These are phyloP conservation scores for Xestoiulus laeticollis DNA, from an alignment of 2,888 invertebrate genomes.

Conservation along the genomic window DNA sequence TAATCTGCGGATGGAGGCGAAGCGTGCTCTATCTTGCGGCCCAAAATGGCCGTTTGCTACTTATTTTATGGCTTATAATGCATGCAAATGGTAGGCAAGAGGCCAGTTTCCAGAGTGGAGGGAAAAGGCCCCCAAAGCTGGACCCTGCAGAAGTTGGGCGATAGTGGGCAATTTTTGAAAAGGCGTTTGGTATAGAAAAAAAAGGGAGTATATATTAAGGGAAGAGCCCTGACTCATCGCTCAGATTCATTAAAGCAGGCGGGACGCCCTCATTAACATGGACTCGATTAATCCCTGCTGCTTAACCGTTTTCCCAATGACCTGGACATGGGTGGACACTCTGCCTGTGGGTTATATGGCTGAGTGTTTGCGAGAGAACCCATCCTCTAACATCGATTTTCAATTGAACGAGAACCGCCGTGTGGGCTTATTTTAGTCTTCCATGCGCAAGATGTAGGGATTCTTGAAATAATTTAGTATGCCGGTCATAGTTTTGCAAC, in stretches of 20 bases:
- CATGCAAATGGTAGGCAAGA: slow-evolving; percentile 35
- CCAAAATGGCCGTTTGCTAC: slow-evolving; percentile 30
- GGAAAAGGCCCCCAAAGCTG: too few species aligned
- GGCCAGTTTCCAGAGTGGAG: slow-evolving; percentile 6
- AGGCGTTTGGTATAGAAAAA: neutral
- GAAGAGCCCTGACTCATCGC: slow-evolving; percentile 22
- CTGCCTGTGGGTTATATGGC: neutral
- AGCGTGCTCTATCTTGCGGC: neutral
- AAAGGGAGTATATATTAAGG: neutral
- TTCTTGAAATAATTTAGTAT: neutral
- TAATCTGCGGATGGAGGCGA: neutral
- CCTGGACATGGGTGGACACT: slow-evolving; percentile 38
- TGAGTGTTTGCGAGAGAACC: neutral
- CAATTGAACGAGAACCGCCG: neutral
- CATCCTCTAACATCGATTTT: slow-evolving; percentile 8
- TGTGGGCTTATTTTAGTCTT: neutral
- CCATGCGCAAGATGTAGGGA: neutral
- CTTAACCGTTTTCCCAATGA: neutral
- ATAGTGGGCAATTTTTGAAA: neutral
- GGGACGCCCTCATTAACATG: slow-evolving; percentile 39
- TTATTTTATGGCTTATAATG: slow-evolving; percentile 29
- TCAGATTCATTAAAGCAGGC: slow-evolving; percentile 39
- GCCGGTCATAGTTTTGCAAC: neutral
- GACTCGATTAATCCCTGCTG: slow-evolving; percentile 27
- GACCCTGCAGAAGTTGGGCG: neutral